A percentile compares a stretch with the other conserved stretches of the same genome.
Conservation (phyloP, 2,888 invertebrate species). For the Drosophila lutescens region DNA sequence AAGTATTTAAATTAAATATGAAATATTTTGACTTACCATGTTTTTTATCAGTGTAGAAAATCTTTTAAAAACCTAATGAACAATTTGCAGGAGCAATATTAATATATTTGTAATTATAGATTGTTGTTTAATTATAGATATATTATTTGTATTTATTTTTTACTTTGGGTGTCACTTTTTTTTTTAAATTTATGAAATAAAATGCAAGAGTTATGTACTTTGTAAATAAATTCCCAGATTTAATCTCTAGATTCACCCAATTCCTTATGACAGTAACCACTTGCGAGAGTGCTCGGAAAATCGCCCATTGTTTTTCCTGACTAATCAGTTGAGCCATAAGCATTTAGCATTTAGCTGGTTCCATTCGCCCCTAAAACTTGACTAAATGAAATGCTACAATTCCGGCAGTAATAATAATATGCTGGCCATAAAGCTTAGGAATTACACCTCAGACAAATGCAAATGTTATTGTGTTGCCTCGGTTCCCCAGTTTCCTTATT, state of each 20-base stretch:
- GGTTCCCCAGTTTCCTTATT: neutral
- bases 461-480: slow-evolving; percentile 32
- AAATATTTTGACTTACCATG: too few species aligned
- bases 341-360: slow-evolving; percentile 18
- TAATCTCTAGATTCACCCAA: neutral
- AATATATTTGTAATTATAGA: too few species aligned
- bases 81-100: too few species aligned
- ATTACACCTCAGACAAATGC: slow-evolving; percentile 40
- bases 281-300: neutral
- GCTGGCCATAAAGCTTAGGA: slow-evolving; percentile 39
- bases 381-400: slow-evolving; percentile 26
- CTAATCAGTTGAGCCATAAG: slow-evolving; percentile 31
- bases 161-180: too few species aligned
- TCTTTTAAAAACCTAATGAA: too few species aligned
- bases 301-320: neutral
- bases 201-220: neutral
- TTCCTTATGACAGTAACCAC: neutral
- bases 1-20: too few species aligned
- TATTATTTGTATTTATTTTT: too few species aligned
- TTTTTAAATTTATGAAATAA: neutral
- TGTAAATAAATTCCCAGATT: neutral
- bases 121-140: too few species aligned
- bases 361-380: slow-evolving; percentile 10
- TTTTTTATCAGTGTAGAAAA: too few species aligned
- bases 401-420: slow-evolving; percentile 17